Conservation (phyloP, 2,888 invertebrate genomes). For the Pollenia amentaria region DNA sequence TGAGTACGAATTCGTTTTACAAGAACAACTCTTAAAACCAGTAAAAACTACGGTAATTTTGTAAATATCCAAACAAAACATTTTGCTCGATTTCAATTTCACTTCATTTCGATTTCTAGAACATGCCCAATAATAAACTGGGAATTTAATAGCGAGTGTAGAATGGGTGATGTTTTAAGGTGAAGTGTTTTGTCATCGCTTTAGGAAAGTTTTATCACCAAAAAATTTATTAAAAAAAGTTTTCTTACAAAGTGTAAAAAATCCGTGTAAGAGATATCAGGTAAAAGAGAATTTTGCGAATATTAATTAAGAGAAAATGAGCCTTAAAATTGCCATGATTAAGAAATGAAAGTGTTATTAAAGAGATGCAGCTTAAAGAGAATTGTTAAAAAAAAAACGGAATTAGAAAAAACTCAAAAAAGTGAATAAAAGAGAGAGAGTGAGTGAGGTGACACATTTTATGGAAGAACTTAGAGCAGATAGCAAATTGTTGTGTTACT, state of each 20-base stretch:
- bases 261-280: constrained; percentile 35
- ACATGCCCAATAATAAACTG: too few relatives aligned
- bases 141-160: constrained; percentile 2
- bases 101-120: too few relatives aligned
- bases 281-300: constrained; percentile 32
- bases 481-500: constrained; percentile 17
- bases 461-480: background rate
- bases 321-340: constrained; percentile 10
- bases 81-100: too few relatives aligned
- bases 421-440: constrained; percentile 2
- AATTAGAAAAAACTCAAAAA: background rate
- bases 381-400: background rate
- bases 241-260: constrained; percentile 18
- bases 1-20: too few relatives aligned
- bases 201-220: constrained; percentile 25
- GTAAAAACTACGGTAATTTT: too few relatives aligned
- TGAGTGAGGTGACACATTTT: background rate
- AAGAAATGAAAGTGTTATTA: constrained; percentile 43
- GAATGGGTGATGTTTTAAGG: constrained; percentile 10
- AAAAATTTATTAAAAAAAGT: background rate
- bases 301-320: background rate
- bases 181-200: constrained; percentile 11
- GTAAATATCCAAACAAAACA: too few relatives aligned
- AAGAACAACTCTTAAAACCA: too few relatives aligned
- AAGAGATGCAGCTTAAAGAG: background rate